Conservation (phyloP, 1,140 invertebrate species). For the Yoshiicerus persimilis region DNA sequence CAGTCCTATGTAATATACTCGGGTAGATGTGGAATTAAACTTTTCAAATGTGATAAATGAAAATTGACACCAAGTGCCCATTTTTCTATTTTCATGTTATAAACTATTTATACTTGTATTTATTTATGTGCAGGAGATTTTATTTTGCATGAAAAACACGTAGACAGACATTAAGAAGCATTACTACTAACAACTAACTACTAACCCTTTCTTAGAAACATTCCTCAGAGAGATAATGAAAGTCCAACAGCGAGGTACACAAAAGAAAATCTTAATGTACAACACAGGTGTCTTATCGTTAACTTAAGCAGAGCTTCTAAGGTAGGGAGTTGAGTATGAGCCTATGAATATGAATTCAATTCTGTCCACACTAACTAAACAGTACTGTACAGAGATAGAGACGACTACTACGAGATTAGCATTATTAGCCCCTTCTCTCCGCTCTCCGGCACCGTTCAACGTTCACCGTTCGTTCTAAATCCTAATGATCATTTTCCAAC, state of each 20-base stretch:
- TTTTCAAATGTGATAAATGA: neutral
- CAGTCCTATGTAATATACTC: neutral
- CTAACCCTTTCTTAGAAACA: slow-evolving; percentile 4
- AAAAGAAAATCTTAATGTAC: neutral
- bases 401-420: neutral
- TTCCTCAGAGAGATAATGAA: neutral
- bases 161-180: neutral
- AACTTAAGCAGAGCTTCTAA: neutral
- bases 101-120: neutral
- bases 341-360: neutral
- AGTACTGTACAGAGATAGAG: neutral
- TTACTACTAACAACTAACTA: neutral
- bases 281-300: neutral
- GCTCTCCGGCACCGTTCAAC: neutral
- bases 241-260: neutral
- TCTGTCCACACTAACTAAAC: neutral
- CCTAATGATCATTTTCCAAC: slow-evolving; percentile 17
- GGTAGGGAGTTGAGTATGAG: neutral
- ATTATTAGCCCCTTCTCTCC: neutral
- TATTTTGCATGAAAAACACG: neutral
- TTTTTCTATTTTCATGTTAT: neutral
- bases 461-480: neutral
- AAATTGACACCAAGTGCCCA: neutral
- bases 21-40: neutral
- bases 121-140: neutral